Evolutionary conservation across 1,140 invertebrate species (phyloP).

Genomic region (Gryllus bimaculatus): DNA sequence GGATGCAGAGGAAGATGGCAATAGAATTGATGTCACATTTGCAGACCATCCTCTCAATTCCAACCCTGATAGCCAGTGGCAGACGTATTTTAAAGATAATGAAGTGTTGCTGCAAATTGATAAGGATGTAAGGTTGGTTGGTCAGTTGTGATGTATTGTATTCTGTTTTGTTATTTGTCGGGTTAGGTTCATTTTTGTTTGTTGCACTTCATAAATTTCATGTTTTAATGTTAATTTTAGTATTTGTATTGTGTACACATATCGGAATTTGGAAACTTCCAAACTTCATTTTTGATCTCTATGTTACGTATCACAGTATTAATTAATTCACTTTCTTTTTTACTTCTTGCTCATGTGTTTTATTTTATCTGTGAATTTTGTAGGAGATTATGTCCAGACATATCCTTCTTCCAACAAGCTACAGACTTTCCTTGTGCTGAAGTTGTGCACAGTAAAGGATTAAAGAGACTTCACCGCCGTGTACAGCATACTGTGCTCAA

Average conservation of each 20-base stretch:
- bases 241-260: neutral
- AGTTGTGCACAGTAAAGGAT: constrained; percentile 61
- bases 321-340: neutral
- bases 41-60: constrained; percentile 86
- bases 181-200: neutral
- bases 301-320: too few relatives aligned
- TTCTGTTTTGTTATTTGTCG: neutral
- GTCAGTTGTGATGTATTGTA: neutral
- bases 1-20: constrained; percentile 30
- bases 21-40: constrained; percentile 44
- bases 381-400: constrained; percentile 85
- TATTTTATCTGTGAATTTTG: constrained; percentile 25
- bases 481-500: constrained; percentile 78
- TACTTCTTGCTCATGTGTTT: neutral
- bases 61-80: constrained; percentile 90
- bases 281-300: too few relatives aligned
- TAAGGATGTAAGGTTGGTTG: constrained; percentile 78
- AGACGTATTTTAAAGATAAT: constrained; percentile 90
- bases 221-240: neutral
- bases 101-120: constrained; percentile 94
- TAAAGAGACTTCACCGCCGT: constrained; percentile 72
- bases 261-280: too few relatives aligned
- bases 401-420: constrained; percentile 92
- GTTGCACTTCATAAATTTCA: neutral
- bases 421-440: constrained; percentile 73